A percentile compares a stretch with the other conserved stretches of the same genome.
phyloP scores from a whole-genome alignment of 2,888 invertebrate genomes.

The Melipona bicolor region DNA sequence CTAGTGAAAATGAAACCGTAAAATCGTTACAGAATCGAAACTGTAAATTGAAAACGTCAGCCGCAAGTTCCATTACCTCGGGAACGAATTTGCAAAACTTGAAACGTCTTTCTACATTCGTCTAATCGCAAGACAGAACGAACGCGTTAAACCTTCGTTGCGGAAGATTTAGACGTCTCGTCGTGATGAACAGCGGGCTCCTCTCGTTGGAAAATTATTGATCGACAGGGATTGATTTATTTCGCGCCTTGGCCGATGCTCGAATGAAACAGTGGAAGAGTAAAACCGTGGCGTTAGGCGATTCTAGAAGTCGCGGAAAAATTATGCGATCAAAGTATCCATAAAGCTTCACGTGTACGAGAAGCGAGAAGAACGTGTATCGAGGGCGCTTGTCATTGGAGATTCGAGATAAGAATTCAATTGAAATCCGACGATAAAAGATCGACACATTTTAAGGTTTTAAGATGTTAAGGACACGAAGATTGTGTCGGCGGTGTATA shows the following conservation, averaged over 20 bases:
- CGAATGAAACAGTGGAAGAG: not conserved
- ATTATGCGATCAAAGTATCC: slow-evolving; percentile 43
- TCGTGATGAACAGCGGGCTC: not conserved
- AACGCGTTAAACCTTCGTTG: not conserved
- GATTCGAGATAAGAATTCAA: slow-evolving; percentile 60
- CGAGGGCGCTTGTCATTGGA: not conserved
- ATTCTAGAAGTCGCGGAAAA: slow-evolving; percentile 13
- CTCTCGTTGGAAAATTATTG: not conserved
- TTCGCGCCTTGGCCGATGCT: not conserved
- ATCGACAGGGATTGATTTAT: slow-evolving; percentile 11
- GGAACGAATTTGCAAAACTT: too few relatives aligned
- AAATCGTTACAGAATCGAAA: too few relatives aligned
- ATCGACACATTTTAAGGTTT: slow-evolving; percentile 35
- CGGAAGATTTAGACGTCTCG: not conserved
- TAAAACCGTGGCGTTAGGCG: slow-evolving; percentile 13
- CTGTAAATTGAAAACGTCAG: too few relatives aligned
- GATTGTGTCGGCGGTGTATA: not conserved
- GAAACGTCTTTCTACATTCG: too few relatives aligned
- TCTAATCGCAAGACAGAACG: too few relatives aligned
- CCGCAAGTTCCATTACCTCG: too few relatives aligned
- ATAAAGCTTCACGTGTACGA: slow-evolving; percentile 50
- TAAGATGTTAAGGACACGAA: slow-evolving; percentile 24
- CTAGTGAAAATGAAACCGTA: too few relatives aligned
- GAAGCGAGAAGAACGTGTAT: too few relatives aligned
- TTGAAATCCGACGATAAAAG: slow-evolving; percentile 52